A percentile compares a stretch with the other conserved stretches of the same genome.
Conservation (phyloP, 2,797 vertebrate genomes). For the Champsocephalus esox region DNA sequence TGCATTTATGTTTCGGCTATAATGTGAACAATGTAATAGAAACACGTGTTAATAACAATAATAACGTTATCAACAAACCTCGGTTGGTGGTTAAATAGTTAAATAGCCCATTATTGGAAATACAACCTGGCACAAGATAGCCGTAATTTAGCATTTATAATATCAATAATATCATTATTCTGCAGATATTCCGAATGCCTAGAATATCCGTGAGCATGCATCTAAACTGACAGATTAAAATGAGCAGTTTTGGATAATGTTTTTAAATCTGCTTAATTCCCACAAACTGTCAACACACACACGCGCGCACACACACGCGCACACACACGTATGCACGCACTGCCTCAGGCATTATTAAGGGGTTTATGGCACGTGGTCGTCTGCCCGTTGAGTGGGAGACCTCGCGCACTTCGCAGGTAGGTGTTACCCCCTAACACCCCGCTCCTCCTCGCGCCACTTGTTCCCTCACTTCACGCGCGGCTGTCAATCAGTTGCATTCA, state of each 20-base stretch:
- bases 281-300: not conserved
- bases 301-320: not conserved
- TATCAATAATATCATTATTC: no score
- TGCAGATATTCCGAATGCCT: no score
- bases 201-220: no score
- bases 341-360: not conserved
- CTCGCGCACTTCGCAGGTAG: not conserved
- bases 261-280: not conserved
- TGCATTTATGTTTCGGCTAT: no score
- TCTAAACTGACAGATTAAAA: no score
- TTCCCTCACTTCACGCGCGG: not conserved
- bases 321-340: not conserved
- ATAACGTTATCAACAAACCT: no score
- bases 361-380: constrained; percentile 19
- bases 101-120: no score
- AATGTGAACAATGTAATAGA: no score
- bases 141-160: no score
- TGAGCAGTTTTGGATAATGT: not conserved
- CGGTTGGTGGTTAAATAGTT: no score
- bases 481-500: constrained; percentile 7
- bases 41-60: no score
- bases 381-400: not conserved
- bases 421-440: constrained; percentile 2
- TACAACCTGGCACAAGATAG: no score
- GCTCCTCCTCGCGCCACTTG: not conserved